Base-by-base conservation (phyloP, 1,140 invertebrate species). In the Venturia canescens region DNA sequence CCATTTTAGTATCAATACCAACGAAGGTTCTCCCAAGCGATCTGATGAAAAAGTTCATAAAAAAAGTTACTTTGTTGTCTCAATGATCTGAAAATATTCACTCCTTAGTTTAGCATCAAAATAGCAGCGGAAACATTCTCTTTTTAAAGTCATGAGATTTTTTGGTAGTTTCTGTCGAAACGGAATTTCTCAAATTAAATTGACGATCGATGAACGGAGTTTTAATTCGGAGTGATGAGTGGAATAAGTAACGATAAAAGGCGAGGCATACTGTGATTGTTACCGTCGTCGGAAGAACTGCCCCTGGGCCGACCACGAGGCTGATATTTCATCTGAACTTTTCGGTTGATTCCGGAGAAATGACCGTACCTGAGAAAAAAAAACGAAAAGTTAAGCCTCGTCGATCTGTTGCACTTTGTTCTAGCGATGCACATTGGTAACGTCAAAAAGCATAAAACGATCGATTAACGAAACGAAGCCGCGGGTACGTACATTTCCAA, bases 241-340 rank as follows among this genome's bases (percentile, higher is more conserved):
- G 48, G 87, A 80, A 50, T n/a, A 53, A 2, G 44, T 34, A 57
- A 72, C 57, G 27, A 27, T 63, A 63, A 76, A 76, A 76, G 53
- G 67, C 82, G 84, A 83, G 76, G 72, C 87, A 84, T 90, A 88
- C 87, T 89, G 83, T 81, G 89, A 84, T 89, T 91, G 92, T 94
- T 95, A 97, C 97, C 97, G 94, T 98, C 98, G 94, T 99, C 98
- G 84, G 97, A 98, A 89, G 97, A 98, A 82, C 97, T 98, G 83
- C 96, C 96, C 86, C 98, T 94, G 16, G 98, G 98, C 80, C 97
- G 94, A 2, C 98, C 98, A 87, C 97, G 95, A 4, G 98, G 99
- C 91, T 99, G 98, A 92, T 99, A 99, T 92, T 99, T 99, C 94
- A 99, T 96, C 93, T 99, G 99, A 53, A 99, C 98, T 93, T 99